Conservation (phyloP, 2,888 invertebrate genomes). For the Aphodius granarius region DNA sequence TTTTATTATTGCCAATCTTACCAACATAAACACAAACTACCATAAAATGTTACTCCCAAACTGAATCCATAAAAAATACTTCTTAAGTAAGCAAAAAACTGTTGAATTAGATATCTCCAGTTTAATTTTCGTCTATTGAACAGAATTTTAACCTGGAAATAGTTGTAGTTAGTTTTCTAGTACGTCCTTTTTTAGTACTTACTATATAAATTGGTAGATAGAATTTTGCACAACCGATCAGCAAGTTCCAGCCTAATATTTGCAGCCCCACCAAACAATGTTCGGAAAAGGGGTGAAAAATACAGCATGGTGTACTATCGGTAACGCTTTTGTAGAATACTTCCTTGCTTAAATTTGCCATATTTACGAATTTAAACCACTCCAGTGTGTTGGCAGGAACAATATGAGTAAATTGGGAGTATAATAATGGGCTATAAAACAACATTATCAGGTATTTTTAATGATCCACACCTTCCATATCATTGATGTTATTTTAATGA, state of each 20-base stretch:
- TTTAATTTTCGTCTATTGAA: slow-evolving; percentile 58
- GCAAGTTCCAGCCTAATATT: slow-evolving; percentile 21
- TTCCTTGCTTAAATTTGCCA: slow-evolving; percentile 38
- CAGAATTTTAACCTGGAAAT: slow-evolving; percentile 59
- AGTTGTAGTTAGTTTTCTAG: neutral
- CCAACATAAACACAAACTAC: slow-evolving; percentile 59
- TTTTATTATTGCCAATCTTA: slow-evolving; percentile 41
- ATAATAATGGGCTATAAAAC: neutral
- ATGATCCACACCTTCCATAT: too few species aligned
- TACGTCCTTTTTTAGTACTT: slow-evolving; percentile 25
- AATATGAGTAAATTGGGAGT: neutral
- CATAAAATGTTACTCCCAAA: slow-evolving; percentile 57
- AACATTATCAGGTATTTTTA: neutral
- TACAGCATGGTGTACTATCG: slow-evolving; percentile 30
- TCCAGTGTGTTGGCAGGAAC: neutral
- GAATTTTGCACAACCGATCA: slow-evolving; percentile 39
- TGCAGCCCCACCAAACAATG: slow-evolving; percentile 32
- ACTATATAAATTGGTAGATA: slow-evolving; percentile 41
- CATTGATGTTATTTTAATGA: too few species aligned
- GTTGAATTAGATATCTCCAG: slow-evolving; percentile 55
- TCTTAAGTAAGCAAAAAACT: slow-evolving; percentile 56
- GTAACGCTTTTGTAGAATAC: slow-evolving; percentile 36
- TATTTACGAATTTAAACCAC: neutral
- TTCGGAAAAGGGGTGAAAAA: slow-evolving; percentile 36
- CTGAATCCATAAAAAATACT: slow-evolving; percentile 58